These are phyloP conservation scores for Altica lythri DNA, from an alignment of 2,888 invertebrate species.

Conservation along the genomic window DNA sequence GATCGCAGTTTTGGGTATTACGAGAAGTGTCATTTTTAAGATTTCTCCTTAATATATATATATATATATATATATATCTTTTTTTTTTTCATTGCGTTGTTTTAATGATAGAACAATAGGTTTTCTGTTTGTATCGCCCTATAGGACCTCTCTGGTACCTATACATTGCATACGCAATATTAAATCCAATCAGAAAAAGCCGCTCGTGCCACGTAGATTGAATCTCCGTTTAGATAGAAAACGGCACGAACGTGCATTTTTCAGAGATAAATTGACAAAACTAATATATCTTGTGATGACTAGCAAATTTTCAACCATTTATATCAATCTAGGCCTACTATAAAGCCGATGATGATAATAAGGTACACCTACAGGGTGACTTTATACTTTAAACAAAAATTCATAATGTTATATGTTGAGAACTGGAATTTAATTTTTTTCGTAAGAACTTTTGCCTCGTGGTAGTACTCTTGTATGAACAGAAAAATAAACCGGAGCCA, in stretches of 20 bases:
- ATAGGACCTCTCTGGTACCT: too few relatives aligned
- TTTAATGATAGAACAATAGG: too few relatives aligned
- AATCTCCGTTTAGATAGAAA: slow-evolving; percentile 15
- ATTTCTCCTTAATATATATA: too few relatives aligned
- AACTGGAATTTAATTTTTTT: too few relatives aligned
- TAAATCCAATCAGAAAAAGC: slow-evolving; percentile 3
- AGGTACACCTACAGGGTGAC: slow-evolving; percentile 6
- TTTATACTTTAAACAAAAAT: background rate
- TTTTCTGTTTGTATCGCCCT: too few relatives aligned
- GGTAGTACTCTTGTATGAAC: too few relatives aligned
- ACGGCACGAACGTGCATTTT: slow-evolving; percentile 13
- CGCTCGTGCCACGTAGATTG: slow-evolving; percentile 9
- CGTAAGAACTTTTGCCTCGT: too few relatives aligned
- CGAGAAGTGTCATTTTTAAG: too few relatives aligned
- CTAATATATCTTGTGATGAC: slow-evolving; percentile 14
- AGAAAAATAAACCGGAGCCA: slow-evolving; percentile 7
- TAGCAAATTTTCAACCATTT: slow-evolving; percentile 10
- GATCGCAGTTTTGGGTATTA: too few relatives aligned
- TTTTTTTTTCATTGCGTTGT: too few relatives aligned
- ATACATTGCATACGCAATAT: slow-evolving; percentile 3
- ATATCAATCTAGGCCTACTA: slow-evolving; percentile 10
- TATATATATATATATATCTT: too few relatives aligned
- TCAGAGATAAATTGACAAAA: slow-evolving; percentile 12
- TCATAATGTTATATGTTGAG: too few relatives aligned
- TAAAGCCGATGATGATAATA: slow-evolving; percentile 6